Evolutionary conservation across 2,113 vertebrate genomes (phyloP).

Genomic region (Eleginops maclovinus): DNA sequence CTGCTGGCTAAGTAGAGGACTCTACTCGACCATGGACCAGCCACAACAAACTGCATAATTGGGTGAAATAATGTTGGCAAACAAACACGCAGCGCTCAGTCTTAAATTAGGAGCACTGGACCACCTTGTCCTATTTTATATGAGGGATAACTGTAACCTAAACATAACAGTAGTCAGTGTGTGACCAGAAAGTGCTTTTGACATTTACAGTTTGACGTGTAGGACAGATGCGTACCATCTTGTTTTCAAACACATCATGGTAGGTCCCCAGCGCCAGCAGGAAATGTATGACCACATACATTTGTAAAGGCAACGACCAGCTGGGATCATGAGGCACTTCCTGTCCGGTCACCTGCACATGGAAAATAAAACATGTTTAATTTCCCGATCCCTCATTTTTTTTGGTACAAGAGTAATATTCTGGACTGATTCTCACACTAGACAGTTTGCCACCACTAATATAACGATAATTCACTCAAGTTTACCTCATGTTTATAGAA

Average conservation of each 20-base stretch:
- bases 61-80: constrained; percentile 65
- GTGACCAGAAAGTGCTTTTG: neutral
- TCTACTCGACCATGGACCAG: constrained; percentile 25
- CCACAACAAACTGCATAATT: constrained; percentile 71
- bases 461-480: neutral
- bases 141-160: constrained; percentile 43
- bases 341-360: constrained; percentile 87
- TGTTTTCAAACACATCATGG: constrained; percentile 83
- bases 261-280: constrained; percentile 84
- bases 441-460: neutral
- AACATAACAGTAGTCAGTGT: constrained; percentile 10
- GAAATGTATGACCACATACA: constrained; percentile 87
- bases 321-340: constrained; percentile 84
- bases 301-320: constrained; percentile 78
- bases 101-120: constrained; percentile 36
- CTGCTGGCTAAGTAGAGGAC: constrained; percentile 72
- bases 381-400: neutral
- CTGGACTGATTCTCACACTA: constrained; percentile 12
- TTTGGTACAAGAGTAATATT: neutral
- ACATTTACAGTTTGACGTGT: neutral
- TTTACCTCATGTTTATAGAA: neutral
- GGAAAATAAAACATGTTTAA: constrained; percentile 41
- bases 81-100: constrained; percentile 49
- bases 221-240: constrained; percentile 82
- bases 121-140: constrained; percentile 42